phyloP scores from a whole-genome alignment of 2,113 vertebrate species.

The Upupa epops region DNA sequence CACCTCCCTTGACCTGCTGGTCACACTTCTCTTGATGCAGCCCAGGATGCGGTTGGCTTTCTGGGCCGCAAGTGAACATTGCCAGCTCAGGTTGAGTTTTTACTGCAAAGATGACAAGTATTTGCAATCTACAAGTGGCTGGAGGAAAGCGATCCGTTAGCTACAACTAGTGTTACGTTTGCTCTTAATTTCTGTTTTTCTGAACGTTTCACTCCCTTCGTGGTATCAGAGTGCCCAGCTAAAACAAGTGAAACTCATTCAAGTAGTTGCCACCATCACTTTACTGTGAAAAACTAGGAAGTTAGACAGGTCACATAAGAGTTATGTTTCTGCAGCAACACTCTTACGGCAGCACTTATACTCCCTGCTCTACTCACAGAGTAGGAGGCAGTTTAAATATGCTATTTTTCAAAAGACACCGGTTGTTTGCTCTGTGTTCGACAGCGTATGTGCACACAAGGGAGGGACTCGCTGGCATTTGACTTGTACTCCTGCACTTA shows the following conservation, averaged over 20 bases:
- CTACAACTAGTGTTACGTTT: not conserved
- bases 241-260: not conserved
- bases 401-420: not conserved
- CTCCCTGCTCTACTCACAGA: not conserved
- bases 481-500: not conserved
- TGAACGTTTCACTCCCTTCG: not conserved
- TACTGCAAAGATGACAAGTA: not conserved
- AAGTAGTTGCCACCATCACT: not conserved
- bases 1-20: too few species aligned
- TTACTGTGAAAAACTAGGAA: not conserved
- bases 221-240: not conserved
- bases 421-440: not conserved
- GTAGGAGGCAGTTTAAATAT: rapidly evolving
- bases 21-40: too few species aligned
- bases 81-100: too few species aligned
- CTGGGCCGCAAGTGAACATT: too few species aligned
- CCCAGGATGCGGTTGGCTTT: too few species aligned
- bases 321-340: not conserved
- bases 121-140: not conserved
- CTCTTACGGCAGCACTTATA: not conserved
- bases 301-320: not conserved
- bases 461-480: not conserved
- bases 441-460: rapidly evolving
- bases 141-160: not conserved
- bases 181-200: not conserved